These are phyloP conservation scores for Drosophila tropicalis DNA, from an alignment of 1,140 invertebrate species.

Conservation along the genomic window DNA sequence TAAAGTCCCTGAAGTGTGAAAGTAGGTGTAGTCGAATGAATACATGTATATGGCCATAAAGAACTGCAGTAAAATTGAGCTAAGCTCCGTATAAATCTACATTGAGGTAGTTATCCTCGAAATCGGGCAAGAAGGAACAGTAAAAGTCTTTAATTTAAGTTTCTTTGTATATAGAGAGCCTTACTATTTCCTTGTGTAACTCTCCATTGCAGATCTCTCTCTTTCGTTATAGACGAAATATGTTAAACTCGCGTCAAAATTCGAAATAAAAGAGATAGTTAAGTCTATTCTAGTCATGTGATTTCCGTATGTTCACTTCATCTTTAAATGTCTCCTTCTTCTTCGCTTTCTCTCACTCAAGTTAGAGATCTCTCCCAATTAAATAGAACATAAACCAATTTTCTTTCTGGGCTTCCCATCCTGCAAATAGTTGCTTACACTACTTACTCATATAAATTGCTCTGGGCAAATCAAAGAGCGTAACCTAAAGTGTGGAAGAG, in stretches of 20 bases:
- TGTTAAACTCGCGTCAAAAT: no score
- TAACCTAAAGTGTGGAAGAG: conserved; percentile 31
- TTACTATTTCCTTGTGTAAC: no score
- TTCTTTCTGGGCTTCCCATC: conserved; percentile 5
- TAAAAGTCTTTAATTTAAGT: no score
- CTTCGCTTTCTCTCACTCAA: neutral
- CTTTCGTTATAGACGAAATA: no score
- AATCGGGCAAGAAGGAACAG: no score
- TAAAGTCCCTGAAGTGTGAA: conserved; percentile 18
- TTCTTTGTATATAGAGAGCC: no score
- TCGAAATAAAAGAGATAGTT: neutral
- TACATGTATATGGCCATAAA: neutral
- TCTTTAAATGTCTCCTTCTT: no score
- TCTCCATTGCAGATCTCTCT: no score
- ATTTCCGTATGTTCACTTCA: no score
- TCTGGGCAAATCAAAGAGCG: conserved; percentile 40
- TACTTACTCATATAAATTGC: conserved; percentile 10
- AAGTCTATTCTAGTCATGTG: no score
- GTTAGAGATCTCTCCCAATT: neutral
- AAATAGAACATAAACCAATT: neutral
- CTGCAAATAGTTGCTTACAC: conserved; percentile 26
- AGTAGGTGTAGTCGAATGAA: conserved; percentile 16
- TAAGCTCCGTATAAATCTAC: neutral
- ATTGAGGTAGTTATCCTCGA: neutral
- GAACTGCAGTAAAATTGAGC: conserved; percentile 1